Evolutionary conservation across 2,113 vertebrate genomes (phyloP).

Genomic region (Ptilonorhynchus violaceus): DNA sequence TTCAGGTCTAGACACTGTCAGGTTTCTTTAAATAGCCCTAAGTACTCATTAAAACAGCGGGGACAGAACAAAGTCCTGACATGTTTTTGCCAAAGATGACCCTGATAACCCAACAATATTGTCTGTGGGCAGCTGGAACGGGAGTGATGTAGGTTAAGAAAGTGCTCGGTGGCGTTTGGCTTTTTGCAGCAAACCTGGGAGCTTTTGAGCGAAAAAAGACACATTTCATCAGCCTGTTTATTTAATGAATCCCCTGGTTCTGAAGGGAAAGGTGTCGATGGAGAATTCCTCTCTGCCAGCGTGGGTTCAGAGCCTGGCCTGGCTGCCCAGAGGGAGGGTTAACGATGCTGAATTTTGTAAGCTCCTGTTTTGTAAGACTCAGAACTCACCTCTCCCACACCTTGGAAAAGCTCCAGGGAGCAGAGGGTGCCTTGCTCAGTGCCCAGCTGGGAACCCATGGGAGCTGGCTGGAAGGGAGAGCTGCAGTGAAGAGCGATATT

Average conservation of each 20-base stretch:
- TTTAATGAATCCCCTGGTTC: background rate
- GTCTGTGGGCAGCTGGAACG: background rate
- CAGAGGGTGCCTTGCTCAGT: background rate
- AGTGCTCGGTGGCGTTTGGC: fast-evolving
- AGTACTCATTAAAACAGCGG: background rate
- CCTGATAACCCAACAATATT: background rate
- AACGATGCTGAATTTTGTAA: fast-evolving
- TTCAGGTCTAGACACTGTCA: background rate
- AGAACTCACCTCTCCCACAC: background rate
- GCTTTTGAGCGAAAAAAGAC: background rate
- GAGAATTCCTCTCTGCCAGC: background rate
- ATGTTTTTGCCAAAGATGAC: background rate
- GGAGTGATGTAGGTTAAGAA: background rate
- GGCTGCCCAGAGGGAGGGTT: background rate
- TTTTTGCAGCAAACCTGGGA: background rate
- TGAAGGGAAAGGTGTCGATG: fast-evolving
- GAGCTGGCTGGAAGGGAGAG: background rate
- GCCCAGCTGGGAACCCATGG: fast-evolving
- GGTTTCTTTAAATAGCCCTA: background rate
- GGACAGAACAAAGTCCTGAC: background rate
- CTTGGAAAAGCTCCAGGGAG: background rate
- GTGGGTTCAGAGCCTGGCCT: background rate
- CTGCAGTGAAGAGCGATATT: background rate
- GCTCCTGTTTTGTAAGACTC: background rate
- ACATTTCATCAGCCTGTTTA: background rate